These are phyloP conservation scores for Tetragnatha versicolor DNA, from an alignment of 1,140 invertebrate species.

Conservation along the genomic window DNA sequence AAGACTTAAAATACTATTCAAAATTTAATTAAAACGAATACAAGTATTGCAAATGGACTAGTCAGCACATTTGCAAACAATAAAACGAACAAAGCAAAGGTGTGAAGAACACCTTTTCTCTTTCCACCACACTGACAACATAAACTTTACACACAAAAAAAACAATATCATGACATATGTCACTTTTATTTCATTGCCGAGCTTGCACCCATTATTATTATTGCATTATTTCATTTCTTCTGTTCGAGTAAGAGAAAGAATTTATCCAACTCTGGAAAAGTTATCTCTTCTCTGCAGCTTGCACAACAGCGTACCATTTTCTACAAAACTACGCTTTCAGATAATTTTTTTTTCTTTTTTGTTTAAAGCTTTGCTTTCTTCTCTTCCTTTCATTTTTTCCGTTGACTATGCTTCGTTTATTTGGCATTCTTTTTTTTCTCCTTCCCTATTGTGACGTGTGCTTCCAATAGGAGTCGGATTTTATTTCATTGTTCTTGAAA, in stretches of 20 bases:
- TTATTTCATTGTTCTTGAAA: constrained; percentile 45
- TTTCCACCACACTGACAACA: neutral
- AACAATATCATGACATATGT: constrained; percentile 26
- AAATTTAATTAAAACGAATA: too few relatives aligned
- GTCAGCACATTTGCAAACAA: too few relatives aligned
- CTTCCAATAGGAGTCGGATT: constrained; percentile 2
- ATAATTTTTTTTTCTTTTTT: constrained; percentile 5
- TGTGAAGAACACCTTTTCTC: neutral
- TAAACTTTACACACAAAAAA: constrained; percentile 39
- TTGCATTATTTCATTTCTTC: constrained; percentile 30
- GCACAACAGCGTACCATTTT: constrained; percentile 6
- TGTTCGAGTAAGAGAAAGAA: neutral
- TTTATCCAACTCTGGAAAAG: constrained; percentile 13
- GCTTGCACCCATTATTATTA: constrained; percentile 11
- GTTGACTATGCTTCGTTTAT: neutral
- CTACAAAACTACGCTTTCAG: constrained; percentile 17
- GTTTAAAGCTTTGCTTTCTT: neutral
- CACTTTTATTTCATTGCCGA: constrained; percentile 30
- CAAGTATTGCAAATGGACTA: too few relatives aligned
- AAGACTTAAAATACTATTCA: too few relatives aligned
- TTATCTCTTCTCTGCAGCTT: constrained; percentile 24
- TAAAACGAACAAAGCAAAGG: too few relatives aligned
- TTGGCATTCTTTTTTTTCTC: too few relatives aligned
- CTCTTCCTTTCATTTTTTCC: neutral
- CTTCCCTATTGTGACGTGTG: too few relatives aligned